Conservation (phyloP, 2,113 vertebrate genomes). For the Tupaia chinensis region DNA sequence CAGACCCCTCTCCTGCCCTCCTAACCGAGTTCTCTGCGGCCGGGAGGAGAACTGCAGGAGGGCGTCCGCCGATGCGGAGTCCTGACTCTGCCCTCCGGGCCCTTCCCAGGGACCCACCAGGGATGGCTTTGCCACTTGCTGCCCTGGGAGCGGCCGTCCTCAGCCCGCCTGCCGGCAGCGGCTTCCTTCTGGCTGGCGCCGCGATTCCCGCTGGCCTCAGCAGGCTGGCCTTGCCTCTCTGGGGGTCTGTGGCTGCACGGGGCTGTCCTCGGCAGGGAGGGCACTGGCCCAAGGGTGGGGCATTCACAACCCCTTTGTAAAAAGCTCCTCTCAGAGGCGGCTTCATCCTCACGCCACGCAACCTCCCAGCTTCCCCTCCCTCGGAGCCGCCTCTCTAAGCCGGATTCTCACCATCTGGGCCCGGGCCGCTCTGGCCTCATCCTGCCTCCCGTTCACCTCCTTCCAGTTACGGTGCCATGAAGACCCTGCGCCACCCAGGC, state of each 20-base stretch:
- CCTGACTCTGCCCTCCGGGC: not conserved
- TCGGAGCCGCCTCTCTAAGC: not conserved
- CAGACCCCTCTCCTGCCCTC: too few species aligned
- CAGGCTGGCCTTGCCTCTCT: not conserved
- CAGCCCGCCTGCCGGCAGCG: not conserved
- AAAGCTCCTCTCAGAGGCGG: not conserved
- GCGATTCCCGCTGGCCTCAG: not conserved
- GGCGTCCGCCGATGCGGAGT: fast-evolving
- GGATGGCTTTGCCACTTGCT: too few species aligned
- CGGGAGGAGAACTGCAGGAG: not conserved
- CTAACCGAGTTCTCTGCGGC: too few species aligned
- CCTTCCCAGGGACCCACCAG: not conserved
- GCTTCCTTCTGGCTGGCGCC: not conserved
- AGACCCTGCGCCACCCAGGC: not conserved
- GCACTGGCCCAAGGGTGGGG: not conserved
- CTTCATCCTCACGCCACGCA: not conserved
- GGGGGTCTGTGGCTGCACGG: not conserved
- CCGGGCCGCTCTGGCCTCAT: not conserved
- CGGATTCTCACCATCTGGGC: not conserved
- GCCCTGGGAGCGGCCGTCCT: too few species aligned
- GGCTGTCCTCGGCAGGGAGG: not conserved
- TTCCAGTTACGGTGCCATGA: not conserved
- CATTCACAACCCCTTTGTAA: not conserved
- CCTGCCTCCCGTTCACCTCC: not conserved
- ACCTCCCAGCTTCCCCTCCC: not conserved